Evolutionary conservation across 2,797 vertebrate species (phyloP).

Genomic region (Florisuga fusca): DNA sequence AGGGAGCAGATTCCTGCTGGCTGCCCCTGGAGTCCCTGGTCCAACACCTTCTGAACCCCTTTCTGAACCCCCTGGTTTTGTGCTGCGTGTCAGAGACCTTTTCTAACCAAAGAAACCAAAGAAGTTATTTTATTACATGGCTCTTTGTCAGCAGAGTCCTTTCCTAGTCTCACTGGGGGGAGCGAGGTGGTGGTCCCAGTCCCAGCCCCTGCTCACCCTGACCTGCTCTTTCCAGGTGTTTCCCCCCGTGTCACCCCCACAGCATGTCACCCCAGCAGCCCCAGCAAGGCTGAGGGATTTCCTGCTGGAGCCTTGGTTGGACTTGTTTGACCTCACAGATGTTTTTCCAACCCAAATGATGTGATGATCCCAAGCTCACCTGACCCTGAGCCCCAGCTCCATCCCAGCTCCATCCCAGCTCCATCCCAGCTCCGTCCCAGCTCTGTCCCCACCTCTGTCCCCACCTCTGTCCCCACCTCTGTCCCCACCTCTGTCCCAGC

Average conservation of each 20-base stretch:
- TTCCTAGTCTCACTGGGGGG: not conserved
- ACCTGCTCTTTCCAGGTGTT: accelerated
- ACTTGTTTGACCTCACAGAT: too few species aligned
- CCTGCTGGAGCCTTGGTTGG: too few species aligned
- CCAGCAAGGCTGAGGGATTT: too few species aligned
- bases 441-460: too few species aligned
- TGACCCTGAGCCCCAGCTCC: accelerated
- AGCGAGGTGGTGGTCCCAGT: not conserved
- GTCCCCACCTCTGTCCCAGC: too few species aligned
- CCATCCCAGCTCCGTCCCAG: too few species aligned
- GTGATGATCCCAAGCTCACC: not conserved
- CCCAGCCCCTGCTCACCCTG: not conserved
- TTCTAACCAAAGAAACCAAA: conserved; percentile 50
- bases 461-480: too few species aligned
- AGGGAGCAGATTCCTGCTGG: not conserved
- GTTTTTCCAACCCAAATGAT: too few species aligned
- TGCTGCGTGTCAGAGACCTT: not conserved
- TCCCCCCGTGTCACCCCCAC: accelerated
- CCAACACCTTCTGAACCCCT: not conserved
- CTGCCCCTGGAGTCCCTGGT: not conserved
- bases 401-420: too few species aligned
- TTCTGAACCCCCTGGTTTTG: not conserved
- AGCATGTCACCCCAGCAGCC: too few species aligned
- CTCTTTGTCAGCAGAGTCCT: not conserved
- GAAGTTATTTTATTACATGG: conserved; percentile 25